phyloP scores from a whole-genome alignment of 2,888 invertebrate species.

The Drosophila rubida region DNA sequence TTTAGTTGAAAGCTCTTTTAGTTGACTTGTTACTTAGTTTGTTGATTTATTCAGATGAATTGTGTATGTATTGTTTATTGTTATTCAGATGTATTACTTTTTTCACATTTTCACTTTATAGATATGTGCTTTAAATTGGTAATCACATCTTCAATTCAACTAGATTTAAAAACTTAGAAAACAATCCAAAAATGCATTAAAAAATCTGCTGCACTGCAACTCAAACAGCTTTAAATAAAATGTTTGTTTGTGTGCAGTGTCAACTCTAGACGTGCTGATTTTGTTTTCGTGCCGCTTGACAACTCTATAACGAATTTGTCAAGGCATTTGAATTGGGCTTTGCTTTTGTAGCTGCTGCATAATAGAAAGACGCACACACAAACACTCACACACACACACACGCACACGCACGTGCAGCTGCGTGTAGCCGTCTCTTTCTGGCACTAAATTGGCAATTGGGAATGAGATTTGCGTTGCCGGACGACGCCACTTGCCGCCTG shows the following conservation, averaged over 20 bases:
- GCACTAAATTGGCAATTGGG: conserved; percentile 56
- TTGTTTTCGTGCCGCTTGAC: conserved; percentile 13
- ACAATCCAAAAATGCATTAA: no score
- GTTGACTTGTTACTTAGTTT: no score
- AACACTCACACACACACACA: not conserved
- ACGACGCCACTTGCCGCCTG: conserved; percentile 60
- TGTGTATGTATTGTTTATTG: no score
- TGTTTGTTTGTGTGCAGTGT: not conserved
- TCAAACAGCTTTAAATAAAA: no score
- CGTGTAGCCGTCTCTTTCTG: conserved; percentile 1
- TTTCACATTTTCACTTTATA: no score
- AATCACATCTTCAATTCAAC: no score
- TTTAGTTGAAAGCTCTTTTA: no score
- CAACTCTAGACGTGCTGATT: conserved; percentile 4
- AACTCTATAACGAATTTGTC: conserved; percentile 48
- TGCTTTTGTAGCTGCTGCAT: conserved; percentile 21
- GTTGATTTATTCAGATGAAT: no score
- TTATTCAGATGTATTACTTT: no score
- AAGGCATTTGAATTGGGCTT: conserved; percentile 38
- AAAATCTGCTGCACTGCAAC: no score
- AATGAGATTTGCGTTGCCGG: conserved; percentile 47
- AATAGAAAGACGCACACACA: conserved; percentile 17
- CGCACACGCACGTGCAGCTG: not conserved
- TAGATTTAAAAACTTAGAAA: no score
- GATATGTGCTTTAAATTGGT: no score